Conservation (phyloP, 2,888 invertebrate species). For the Epirrhoe alternata region DNA sequence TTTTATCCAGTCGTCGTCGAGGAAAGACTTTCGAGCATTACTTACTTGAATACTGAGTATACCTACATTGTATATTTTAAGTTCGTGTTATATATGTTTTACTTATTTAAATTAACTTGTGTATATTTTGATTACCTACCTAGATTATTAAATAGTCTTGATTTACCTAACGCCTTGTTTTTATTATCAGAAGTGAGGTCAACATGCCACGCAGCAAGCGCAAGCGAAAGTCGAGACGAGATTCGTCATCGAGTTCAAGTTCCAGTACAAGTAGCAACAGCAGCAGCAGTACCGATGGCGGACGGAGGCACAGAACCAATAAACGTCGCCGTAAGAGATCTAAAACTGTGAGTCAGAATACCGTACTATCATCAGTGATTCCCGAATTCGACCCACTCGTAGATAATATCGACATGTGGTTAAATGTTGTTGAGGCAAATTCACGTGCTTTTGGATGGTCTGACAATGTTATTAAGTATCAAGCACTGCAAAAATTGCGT, state of each 20-base stretch:
- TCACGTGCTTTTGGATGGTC: constrained; percentile 46
- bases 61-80: too few relatives aligned
- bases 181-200: constrained; percentile 8
- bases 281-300: neutral
- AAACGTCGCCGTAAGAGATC: constrained; percentile 7
- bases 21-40: too few relatives aligned
- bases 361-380: constrained; percentile 10
- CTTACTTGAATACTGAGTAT: too few relatives aligned
- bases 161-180: neutral
- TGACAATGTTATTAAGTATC: constrained; percentile 40
- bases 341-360: constrained; percentile 10
- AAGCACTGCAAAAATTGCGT: too few relatives aligned
- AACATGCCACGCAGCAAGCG: constrained; percentile 4
- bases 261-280: neutral
- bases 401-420: constrained; percentile 39
- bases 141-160: neutral
- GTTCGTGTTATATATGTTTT: too few relatives aligned
- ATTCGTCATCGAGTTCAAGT: neutral
- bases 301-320: neutral
- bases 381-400: constrained; percentile 12
- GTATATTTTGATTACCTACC: too few relatives aligned
- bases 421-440: constrained; percentile 47
- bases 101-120: too few relatives aligned
- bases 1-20: too few relatives aligned
- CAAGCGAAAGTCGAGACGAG: constrained; percentile 1